Evolutionary conservation across 2,888 invertebrate species (phyloP), one percentile per base, ranked within the genome.

Genomic region (Dioctria linearis): DNA sequence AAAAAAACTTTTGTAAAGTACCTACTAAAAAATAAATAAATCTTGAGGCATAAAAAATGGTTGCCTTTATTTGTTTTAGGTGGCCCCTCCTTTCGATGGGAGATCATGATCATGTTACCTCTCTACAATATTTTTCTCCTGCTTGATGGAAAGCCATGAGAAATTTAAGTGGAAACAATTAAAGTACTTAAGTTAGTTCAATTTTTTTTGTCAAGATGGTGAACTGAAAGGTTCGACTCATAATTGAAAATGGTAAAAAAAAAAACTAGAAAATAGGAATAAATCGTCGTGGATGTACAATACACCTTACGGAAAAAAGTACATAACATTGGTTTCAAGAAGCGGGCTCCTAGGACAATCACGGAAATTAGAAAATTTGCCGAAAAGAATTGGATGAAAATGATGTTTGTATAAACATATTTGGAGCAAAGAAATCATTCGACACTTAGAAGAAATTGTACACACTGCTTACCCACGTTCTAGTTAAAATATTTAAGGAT

Each of bases 401-500:
- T 81, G 99, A 99, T 92, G 98, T 99, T 73, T 93, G 99, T 88
- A 95, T 92, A 99, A 99, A 90, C 97, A 95, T 90, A 92, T 99
- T 84, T 99, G 99, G 99, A 97, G 97, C 76, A 97, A 98, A 91
- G 99, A 99, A 89, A 95, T 99, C 94, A 99, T 87, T 91, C 99
- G 84, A 97, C 98, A 82, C 94, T 99, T 86, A 95, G 98, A 89
- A 94, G 99, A 85, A 99, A 91, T 90, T 99, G 88, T 99, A 97
- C 92, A 99, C 99, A 40, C 93, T 99, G 85, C 98, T 99, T 83
- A 98, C 98, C 67, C 97, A 96, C 88, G 98, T 99, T 85, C 95
- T 98, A 83, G 98, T 98, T 85, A 93, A 94, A 82, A 93, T 95
- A 83, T 99, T 98, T 92, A 99, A 99, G 90, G 95, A 95, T 86